These are phyloP conservation scores for Pteronotus mesoamericanus DNA, from an alignment of 2,797 vertebrate genomes.

Conservation along the genomic window DNA sequence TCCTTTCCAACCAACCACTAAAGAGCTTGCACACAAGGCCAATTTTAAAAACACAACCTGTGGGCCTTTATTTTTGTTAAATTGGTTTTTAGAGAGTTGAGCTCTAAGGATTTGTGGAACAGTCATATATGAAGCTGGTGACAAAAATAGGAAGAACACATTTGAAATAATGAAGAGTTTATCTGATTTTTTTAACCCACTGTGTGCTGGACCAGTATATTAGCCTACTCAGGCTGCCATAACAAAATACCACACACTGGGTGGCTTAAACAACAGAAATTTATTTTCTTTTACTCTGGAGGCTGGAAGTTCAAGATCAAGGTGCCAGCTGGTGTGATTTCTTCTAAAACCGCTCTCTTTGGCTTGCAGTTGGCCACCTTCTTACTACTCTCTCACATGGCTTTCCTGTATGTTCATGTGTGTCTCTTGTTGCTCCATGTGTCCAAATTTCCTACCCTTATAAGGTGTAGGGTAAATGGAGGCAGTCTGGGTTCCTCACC, in stretches of 20 bases:
- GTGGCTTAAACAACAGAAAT: background rate
- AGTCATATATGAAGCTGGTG: background rate
- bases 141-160: background rate
- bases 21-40: background rate
- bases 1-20: background rate
- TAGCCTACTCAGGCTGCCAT: background rate
- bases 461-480: too few species aligned
- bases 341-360: background rate
- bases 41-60: background rate
- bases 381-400: background rate
- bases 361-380: background rate
- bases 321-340: background rate
- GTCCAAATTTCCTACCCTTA: background rate
- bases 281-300: background rate
- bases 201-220: background rate
- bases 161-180: background rate
- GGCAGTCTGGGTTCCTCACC: too few species aligned
- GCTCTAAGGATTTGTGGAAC: background rate
- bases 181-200: background rate
- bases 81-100: constrained; percentile 11
- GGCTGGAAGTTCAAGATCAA: background rate
- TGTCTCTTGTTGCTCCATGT: background rate
- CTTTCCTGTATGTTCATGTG: background rate
- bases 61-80: background rate
- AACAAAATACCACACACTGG: background rate